Base-by-base conservation (phyloP, 2,888 invertebrate species). In the Ernsta delagoae region DNA sequence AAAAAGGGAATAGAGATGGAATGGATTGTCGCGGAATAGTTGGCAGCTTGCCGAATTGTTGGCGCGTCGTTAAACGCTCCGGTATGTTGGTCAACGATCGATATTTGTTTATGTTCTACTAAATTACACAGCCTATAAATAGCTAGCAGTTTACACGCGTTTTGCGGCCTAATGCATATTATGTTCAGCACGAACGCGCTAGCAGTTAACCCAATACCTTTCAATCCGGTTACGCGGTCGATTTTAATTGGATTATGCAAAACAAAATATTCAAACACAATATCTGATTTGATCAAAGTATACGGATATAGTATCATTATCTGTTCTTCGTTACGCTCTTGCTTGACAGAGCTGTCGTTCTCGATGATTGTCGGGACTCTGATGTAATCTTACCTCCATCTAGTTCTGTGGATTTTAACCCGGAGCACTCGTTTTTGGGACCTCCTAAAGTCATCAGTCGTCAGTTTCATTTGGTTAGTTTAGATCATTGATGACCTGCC, bases 1-100 rank as follows among this genome's bases (percentile, higher is more conserved):
- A 70, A 71, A 39, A 71, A 59, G 62, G 64, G 78, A 83, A 83
- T 81, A 81, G 76, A 81, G 81, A 83, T 83, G 78, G 82, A 82
- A 87, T 85, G 79, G 85, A 83, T 85, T 88, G 87, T 89, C 88
- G 84, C 84, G 83, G 85, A 90, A 91, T 89, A 85, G 79, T 89
- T 92, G 92, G 91, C 75, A 57, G 72, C 57, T 70, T 79, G 86
- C 92, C 92, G 92, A 90, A 88, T 85, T 76, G 84, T 85, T 85
- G 79, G 79, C 83, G 79, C 82, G 82, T 83, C 87, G 86, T 90
- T 86, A 87, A 89, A 89, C 86, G 80, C 81, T 82, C 80, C 75
- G 83, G 85, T 85, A 89, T 89, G 87, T 88, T 89, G 88, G 87
- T 88, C 88, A 87, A 84, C 87, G 86, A 82, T 83, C 81, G 81